A percentile compares a stretch with the other conserved stretches of the same genome.
Conservation (phyloP, 2,888 invertebrate species). For the Lithophane socia region DNA sequence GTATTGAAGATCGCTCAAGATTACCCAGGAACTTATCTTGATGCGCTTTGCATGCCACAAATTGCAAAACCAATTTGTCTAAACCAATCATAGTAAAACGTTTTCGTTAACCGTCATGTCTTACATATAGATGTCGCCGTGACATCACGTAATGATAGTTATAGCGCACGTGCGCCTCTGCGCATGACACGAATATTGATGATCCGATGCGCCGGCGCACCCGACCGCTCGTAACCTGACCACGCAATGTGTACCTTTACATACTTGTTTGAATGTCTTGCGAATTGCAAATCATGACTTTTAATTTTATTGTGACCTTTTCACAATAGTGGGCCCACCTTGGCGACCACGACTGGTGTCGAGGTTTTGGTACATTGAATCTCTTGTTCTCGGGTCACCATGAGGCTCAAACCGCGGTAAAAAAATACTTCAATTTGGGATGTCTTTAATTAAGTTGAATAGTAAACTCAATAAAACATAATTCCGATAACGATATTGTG, state of each 20-base stretch:
- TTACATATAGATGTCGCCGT: conserved; percentile 63
- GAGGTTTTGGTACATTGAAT: conserved; percentile 7
- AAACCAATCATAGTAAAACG: conserved; percentile 50
- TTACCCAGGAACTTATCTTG: not conserved
- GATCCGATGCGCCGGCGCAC: conserved; percentile 51
- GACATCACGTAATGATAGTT: conserved; percentile 64
- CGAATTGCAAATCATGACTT: conserved; percentile 49
- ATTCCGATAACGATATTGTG: not conserved
- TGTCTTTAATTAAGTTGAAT: not conserved
- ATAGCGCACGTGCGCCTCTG: conserved; percentile 61
- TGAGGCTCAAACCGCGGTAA: not conserved
- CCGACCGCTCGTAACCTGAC: conserved; percentile 36
- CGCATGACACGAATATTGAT: conserved; percentile 66
- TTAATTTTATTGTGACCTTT: conserved; percentile 41
- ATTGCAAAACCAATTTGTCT: conserved; percentile 27
- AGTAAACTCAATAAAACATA: not conserved
- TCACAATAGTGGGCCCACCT: conserved; percentile 23
- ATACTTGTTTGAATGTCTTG: conserved; percentile 40
- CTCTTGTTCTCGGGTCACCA: conserved; percentile 2
- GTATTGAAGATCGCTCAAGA: not conserved
- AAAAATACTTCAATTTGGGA: conserved; percentile 2
- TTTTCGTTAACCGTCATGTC: conserved; percentile 65
- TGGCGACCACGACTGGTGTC: conserved; percentile 1
- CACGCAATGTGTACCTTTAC: conserved; percentile 50
- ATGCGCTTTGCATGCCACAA: conserved; percentile 24